A percentile compares a stretch with the other conserved stretches of the same genome.
These are phyloP conservation scores for Trematomus loennbergii DNA, from an alignment of 2,113 vertebrate genomes.

Conservation along the genomic window DNA sequence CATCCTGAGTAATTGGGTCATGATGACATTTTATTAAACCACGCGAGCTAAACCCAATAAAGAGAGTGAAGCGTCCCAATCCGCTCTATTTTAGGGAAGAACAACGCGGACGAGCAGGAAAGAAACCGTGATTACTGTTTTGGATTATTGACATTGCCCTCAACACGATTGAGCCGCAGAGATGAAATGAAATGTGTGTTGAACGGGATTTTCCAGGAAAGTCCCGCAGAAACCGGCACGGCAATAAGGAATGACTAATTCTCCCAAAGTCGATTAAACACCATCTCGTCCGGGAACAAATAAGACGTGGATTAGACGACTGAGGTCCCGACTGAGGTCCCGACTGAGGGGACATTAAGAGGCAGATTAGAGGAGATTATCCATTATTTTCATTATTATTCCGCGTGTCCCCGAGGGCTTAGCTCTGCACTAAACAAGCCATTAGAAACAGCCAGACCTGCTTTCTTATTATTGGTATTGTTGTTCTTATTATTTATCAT, in stretches of 20 bases:
- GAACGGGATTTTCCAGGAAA: constrained; percentile 85
- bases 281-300: constrained; percentile 73
- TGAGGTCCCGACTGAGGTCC: too few species aligned
- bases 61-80: constrained; percentile 54
- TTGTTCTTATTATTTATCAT: too few species aligned
- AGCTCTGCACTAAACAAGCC: constrained; percentile 68
- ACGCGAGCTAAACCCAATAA: constrained; percentile 66
- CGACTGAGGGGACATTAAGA: constrained; percentile 75
- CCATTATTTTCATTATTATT: constrained; percentile 75
- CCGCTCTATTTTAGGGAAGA: constrained; percentile 46
- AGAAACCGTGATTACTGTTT: constrained; percentile 80
- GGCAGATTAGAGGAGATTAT: constrained; percentile 82
- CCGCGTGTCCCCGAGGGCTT: constrained; percentile 67
- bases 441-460: constrained; percentile 52
- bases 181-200: constrained; percentile 83
- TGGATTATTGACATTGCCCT: constrained; percentile 82
- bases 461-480: too few species aligned
- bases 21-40: constrained; percentile 61
- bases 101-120: constrained; percentile 36
- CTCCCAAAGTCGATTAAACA: constrained; percentile 85
- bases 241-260: constrained; percentile 87
- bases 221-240: constrained; percentile 76
- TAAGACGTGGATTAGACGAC: constrained; percentile 82
- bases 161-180: constrained; percentile 79
- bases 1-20: constrained; percentile 61